Evolutionary conservation across 2,888 invertebrate species (phyloP).

Genomic region (Stenurella melanura): DNA sequence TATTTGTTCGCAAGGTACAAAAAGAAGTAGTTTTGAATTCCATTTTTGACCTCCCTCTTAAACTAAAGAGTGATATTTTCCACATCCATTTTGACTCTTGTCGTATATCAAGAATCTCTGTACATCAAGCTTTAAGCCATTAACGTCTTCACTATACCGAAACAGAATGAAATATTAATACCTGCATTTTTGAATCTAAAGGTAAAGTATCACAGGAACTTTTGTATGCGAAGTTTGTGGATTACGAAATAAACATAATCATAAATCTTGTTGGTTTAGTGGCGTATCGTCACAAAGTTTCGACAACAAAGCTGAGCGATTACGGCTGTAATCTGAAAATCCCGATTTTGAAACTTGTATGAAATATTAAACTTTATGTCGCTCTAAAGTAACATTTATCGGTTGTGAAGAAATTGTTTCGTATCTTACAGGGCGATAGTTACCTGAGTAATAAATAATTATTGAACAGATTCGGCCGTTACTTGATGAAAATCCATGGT

Average conservation of each 20-base stretch:
- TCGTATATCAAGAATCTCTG: too few species aligned
- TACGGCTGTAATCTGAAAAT: constrained; percentile 15
- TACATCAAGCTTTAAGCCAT: too few species aligned
- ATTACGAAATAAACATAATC: constrained; percentile 21
- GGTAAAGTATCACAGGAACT: background rate
- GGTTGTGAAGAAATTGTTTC: background rate
- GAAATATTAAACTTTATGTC: constrained; percentile 18
- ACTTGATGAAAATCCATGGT: too few species aligned
- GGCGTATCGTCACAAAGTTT: constrained; percentile 11
- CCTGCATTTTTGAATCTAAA: background rate
- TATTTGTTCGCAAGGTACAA: too few species aligned
- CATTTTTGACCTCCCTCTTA: too few species aligned
- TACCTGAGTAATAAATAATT: too few species aligned
- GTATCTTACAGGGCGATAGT: background rate
- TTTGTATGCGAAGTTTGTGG: background rate
- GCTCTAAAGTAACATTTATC: background rate
- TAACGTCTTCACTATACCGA: too few species aligned
- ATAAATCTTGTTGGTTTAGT: constrained; percentile 24
- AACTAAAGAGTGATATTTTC: too few species aligned
- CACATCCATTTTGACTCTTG: too few species aligned
- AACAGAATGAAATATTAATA: background rate
- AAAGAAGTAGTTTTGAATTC: too few species aligned
- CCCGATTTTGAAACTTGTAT: constrained; percentile 11
- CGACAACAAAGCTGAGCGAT: constrained; percentile 23
- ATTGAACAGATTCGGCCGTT: too few species aligned